Conservation (phyloP, 2,888 invertebrate genomes). For the Sinohyriopsis cumingii region DNA sequence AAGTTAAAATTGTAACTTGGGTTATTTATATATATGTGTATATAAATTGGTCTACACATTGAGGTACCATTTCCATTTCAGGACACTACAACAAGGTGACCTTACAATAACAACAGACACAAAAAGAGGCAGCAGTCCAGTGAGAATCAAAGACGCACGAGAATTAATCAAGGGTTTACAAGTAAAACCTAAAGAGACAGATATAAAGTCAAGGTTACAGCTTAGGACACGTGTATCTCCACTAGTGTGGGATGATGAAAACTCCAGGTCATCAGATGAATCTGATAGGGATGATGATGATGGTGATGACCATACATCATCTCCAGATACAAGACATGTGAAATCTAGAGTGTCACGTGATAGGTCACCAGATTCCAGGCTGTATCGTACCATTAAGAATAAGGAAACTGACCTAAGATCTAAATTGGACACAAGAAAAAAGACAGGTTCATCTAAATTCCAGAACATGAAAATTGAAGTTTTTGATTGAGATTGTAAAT, state of each 20-base stretch:
- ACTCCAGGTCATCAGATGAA: background rate
- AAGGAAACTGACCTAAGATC: background rate
- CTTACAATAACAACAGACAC: constrained; percentile 3
- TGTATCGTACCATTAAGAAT: background rate
- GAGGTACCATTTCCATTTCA: no score
- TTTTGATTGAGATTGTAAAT: background rate
- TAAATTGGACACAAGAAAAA: background rate
- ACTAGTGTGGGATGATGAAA: background rate
- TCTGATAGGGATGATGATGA: constrained; percentile 70
- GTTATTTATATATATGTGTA: no score
- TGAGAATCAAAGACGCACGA: constrained; percentile 17
- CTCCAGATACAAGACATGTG: background rate
- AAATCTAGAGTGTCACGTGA: background rate
- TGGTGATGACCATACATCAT: constrained; percentile 78
- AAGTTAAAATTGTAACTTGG: no score
- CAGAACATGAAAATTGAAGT: background rate
- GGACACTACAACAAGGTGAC: constrained; percentile 3
- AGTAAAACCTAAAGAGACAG: background rate
- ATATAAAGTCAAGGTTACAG: background rate
- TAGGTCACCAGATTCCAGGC: background rate
- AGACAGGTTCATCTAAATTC: background rate
- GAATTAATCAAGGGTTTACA: constrained; percentile 7
- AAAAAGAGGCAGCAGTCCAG: background rate
- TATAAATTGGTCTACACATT: no score
- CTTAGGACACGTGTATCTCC: background rate